Percentiles rank a stretch among this genome's conserved stretches.
phyloP scores from a whole-genome alignment of 1,140 invertebrate genomes.

The Drosophila watanabei region DNA sequence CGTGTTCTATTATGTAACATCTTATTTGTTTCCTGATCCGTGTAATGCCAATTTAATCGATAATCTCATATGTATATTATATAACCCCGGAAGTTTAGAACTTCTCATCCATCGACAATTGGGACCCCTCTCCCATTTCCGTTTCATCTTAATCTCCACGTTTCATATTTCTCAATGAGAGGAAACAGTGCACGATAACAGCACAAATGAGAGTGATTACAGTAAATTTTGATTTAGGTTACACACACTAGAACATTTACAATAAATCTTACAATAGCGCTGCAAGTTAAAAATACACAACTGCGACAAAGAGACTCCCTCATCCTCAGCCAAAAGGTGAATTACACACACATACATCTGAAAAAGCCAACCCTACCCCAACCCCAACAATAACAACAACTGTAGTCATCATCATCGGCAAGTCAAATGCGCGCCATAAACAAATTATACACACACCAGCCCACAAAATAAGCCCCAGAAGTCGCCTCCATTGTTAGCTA shows the following conservation, averaged over 20 bases:
- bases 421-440: slow-evolving; percentile 74
- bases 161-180: slow-evolving; percentile 28
- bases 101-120: neutral
- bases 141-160: slow-evolving; percentile 36
- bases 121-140: slow-evolving; percentile 44
- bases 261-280: slow-evolving; percentile 24
- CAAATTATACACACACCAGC: slow-evolving; percentile 57
- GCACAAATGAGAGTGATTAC: slow-evolving; percentile 18
- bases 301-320: slow-evolving; percentile 22
- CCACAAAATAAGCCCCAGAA: slow-evolving; percentile 24
- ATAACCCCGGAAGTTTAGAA: slow-evolving; percentile 14
- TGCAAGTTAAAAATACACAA: slow-evolving; percentile 49
- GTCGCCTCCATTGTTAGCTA: slow-evolving; percentile 10
- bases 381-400: slow-evolving; percentile 50
- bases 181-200: slow-evolving; percentile 37
- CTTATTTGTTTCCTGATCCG: slow-evolving; percentile 22
- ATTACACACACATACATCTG: slow-evolving; percentile 9
- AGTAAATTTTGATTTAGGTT: slow-evolving; percentile 45
- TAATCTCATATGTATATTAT: slow-evolving; percentile 12
- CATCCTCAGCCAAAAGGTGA: slow-evolving; percentile 31
- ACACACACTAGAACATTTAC: slow-evolving; percentile 22
- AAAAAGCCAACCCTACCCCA: slow-evolving; percentile 51
- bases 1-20: slow-evolving; percentile 62
- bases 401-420: slow-evolving; percentile 18
- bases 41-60: slow-evolving; percentile 10